These are phyloP conservation scores for Charina bottae DNA, from an alignment of 2,113 vertebrate genomes.

Conservation along the genomic window DNA sequence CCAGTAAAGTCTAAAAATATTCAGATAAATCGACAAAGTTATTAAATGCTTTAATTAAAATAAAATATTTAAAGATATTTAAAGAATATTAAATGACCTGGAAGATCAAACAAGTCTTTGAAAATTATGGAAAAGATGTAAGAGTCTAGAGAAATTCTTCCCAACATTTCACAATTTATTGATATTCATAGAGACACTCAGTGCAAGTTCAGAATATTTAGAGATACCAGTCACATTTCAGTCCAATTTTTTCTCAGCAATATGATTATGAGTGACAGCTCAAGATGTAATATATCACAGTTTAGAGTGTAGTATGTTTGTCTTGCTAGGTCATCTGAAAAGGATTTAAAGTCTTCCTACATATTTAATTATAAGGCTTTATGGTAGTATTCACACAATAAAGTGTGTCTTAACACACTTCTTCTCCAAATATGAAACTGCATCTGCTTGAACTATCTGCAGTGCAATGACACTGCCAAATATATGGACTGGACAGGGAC, in stretches of 20 bases:
- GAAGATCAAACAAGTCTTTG: neutral
- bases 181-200: neutral
- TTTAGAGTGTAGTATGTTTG: neutral
- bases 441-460: neutral
- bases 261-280: neutral
- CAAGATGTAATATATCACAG: neutral
- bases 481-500: neutral
- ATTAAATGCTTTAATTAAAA: neutral
- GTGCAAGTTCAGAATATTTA: neutral
- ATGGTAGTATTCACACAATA: neutral
- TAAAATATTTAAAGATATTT: neutral
- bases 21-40: neutral
- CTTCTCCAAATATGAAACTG: slow-evolving; percentile 6
- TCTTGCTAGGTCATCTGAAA: neutral
- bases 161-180: neutral
- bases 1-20: neutral
- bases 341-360: neutral
- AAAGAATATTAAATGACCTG: neutral
- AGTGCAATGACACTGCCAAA: neutral
- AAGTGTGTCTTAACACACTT: neutral
- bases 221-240: neutral
- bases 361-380: neutral
- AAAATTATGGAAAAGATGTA: neutral
- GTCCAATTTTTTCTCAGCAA: neutral
- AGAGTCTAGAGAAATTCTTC: neutral